Conservation (phyloP, 2,797 vertebrate genomes). For the Gymnoscopelus microlampas region DNA sequence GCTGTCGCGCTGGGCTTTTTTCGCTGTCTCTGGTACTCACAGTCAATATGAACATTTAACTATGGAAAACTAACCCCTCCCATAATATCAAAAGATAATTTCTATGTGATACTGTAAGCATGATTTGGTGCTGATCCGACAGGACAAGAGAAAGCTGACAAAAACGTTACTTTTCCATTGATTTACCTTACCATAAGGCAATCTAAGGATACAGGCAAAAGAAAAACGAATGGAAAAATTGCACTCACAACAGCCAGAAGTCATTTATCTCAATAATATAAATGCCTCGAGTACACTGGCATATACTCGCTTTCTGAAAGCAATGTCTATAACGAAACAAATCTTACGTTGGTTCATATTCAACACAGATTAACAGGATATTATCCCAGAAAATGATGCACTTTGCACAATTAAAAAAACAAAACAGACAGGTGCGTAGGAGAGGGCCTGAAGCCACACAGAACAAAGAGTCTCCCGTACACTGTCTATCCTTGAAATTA, state of each 20-base stretch:
- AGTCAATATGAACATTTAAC: too few relatives aligned
- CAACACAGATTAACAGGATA: constrained; percentile 32
- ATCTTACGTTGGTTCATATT: constrained; percentile 32
- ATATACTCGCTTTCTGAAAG: too few relatives aligned
- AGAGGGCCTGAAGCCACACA: too few relatives aligned
- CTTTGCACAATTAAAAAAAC: constrained; percentile 45
- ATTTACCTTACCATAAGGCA: background rate
- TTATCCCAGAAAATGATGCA: too few relatives aligned
- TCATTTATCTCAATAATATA: background rate
- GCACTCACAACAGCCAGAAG: background rate
- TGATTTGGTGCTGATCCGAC: constrained; percentile 20
- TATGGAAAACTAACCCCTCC: too few relatives aligned
- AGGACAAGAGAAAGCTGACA: constrained; percentile 28
- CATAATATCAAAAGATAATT: too few relatives aligned
- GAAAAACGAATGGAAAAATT: background rate
- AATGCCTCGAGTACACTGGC: too few relatives aligned
- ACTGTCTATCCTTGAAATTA: too few relatives aligned
- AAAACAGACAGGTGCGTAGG: constrained; percentile 28
- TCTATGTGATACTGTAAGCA: background rate
- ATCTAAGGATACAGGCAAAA: background rate
- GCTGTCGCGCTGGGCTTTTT: too few relatives aligned
- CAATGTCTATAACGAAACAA: too few relatives aligned
- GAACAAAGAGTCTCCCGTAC: too few relatives aligned
- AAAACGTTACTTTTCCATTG: background rate
- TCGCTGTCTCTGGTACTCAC: too few relatives aligned